Percentiles rank a stretch among this genome's conserved stretches.
Evolutionary conservation across 2,888 invertebrate genomes (phyloP).

Genomic region (Diarsia mendica): DNA sequence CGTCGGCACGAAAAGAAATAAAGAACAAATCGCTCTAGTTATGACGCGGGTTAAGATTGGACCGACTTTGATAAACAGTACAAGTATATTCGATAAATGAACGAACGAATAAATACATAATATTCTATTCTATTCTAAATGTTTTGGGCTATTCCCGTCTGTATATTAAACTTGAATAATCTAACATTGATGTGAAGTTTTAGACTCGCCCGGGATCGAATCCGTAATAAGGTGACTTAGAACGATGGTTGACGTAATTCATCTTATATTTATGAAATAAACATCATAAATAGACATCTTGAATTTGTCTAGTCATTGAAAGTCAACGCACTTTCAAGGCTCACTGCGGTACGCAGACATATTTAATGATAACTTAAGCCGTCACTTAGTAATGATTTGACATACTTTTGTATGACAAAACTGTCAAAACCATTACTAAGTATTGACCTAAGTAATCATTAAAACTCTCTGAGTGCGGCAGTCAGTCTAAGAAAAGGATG

Average conservation of each 20-base stretch:
- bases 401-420: no score
- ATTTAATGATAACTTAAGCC: no score
- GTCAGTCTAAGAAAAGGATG: background rate
- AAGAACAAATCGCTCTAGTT: background rate
- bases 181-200: background rate
- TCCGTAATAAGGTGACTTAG: background rate
- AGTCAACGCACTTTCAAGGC: background rate
- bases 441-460: no score
- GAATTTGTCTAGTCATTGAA: background rate
- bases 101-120: no score
- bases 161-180: slow-evolving; percentile 13
- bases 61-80: background rate
- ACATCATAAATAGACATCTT: background rate
- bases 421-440: no score
- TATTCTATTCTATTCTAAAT: no score
- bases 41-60: background rate
- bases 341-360: no score
- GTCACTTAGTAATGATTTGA: no score
- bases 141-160: slow-evolving; percentile 4
- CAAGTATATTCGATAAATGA: background rate
- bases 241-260: background rate
- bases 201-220: background rate
- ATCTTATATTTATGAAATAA: background rate
- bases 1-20: background rate
- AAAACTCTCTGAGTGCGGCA: no score